Base-by-base conservation (phyloP, 2,113 vertebrate species). In the Cynopterus brachyotis region DNA sequence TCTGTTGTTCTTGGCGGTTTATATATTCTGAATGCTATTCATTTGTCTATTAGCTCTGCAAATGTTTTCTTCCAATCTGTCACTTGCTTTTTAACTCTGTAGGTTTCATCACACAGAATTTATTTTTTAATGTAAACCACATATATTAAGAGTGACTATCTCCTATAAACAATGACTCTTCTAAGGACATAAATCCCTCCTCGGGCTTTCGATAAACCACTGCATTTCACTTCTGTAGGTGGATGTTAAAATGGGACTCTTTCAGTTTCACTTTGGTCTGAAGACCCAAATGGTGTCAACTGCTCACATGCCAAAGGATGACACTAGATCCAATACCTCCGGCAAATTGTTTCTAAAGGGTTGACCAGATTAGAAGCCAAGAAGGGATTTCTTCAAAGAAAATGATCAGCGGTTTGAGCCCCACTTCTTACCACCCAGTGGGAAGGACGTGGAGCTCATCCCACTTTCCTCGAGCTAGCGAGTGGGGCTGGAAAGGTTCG, bases 341-440 rank as follows among this genome's bases (percentile, higher is more conserved):
- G 47, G 30, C 45, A 32, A 28, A 42, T 2, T 42, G 42, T 60
- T 89, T 79, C 84, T 85, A 84, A 59, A 70, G 75, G 24, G 59
- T 1, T 64, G 76, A 10, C 55, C 47, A 70, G 42, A 22, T 40
- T 30, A 45, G 76, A 82, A 73, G 24, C 3, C 11, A 6, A 28
- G 16, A n/a, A 76, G 79, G 70, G 22, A 42, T 22, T 66, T 80
- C 62, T 73, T 92, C 83, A 94, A 72, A 80, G 78, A 73, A 73
- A 60, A 28, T 57, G 8, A 47, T 15, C 55, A 22, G 12, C 13
- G 47, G 4, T 47, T 3, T 5, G 17, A 28, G 20, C 24, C 57
- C 57, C 45, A 2, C 7, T n/a, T 32, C n/a, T 15, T 13, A 28
- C 47, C 4, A 4, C 4, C 53, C 55, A 5, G 11, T 0, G 28